Base-by-base conservation (phyloP, 1,140 invertebrate genomes). In the Listronotus bonariensis region DNA sequence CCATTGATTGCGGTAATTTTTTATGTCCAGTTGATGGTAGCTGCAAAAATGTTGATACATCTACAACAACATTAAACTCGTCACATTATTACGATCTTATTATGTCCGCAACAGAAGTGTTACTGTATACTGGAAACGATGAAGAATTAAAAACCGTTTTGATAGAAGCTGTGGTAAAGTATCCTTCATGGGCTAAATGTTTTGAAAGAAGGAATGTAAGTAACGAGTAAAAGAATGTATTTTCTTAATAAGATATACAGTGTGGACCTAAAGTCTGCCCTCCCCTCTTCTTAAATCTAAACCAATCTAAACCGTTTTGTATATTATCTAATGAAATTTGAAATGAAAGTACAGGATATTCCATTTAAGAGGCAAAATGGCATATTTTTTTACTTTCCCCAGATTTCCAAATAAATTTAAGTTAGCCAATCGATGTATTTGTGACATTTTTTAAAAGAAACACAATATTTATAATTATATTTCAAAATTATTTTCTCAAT, bases 151-250 rank as follows among this genome's bases (percentile, higher is more conserved):
- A 81, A 17, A 77, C 81, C 0, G 83, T 86, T 10, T 73, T 91
- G 5, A 81, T 89, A 40, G 83, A 85, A 58, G 81, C 84, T 0
- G 78, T 91, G 42, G 82, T 81, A 63, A 80, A 82, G 51, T 76
- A 80, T 36, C 57, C 68, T 4, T 79, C 83, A 15, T 91, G 89
- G 89, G 83, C 84, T 1, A 83, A 83, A 60, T 88, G 87, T 72
- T 81, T 91, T 42, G 87, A 91, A 74, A 86, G 86, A 73, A 78
- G 88, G 65, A 87, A 92, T 82, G 89, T 89, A 65, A 71, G 64
- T 65, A 62, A 11, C 31, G 20, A 5, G 20, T n/a, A n/a, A n/a
- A n/a, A n/a, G n/a, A n/a, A n/a, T n/a, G n/a, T n/a, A n/a, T n/a
- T n/a, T n/a, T n/a, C n/a, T n/a, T n/a, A n/a, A n/a, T n/a, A n/a